Conservation (phyloP, 2,113 vertebrate genomes). For the Lepus americanus region DNA sequence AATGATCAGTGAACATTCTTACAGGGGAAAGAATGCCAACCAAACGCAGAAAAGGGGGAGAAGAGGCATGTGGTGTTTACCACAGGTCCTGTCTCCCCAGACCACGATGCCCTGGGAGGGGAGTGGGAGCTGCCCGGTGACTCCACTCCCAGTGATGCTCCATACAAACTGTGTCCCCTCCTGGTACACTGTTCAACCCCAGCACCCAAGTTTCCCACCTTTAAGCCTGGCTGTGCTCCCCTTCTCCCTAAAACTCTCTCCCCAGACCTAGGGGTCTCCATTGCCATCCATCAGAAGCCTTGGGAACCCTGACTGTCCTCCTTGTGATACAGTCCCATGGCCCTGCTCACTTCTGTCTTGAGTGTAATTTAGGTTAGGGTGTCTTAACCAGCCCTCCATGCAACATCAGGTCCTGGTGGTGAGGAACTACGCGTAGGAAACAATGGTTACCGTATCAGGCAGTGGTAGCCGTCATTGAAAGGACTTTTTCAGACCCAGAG, state of each 20-base stretch:
- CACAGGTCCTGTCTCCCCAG: neutral
- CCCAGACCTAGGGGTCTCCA: neutral
- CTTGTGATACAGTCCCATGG: neutral
- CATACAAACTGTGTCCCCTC: neutral
- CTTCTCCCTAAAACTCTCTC: neutral
- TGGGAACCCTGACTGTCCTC: neutral
- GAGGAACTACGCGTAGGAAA: neutral
- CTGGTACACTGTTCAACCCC: neutral
- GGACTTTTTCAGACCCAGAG: conserved; percentile 27
- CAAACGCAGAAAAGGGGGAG: neutral
- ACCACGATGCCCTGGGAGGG: neutral
- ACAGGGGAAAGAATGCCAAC: conserved; percentile 5
- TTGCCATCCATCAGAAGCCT: neutral
- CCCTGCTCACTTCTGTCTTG: neutral
- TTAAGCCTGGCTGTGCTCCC: neutral
- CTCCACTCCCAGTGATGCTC: neutral
- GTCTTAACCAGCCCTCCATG: neutral
- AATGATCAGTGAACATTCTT: conserved; percentile 8
- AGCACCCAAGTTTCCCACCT: fast-evolving
- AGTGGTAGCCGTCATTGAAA: neutral
- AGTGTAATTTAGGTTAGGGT: neutral
- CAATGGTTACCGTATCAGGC: conserved; percentile 59
- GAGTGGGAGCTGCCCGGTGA: neutral
- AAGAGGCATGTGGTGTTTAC: neutral
- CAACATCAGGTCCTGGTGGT: neutral